Evolutionary conservation across 2,797 vertebrate genomes (phyloP), one percentile per base, ranked within the genome.

Genomic region (Holocentrus rufus): DNA sequence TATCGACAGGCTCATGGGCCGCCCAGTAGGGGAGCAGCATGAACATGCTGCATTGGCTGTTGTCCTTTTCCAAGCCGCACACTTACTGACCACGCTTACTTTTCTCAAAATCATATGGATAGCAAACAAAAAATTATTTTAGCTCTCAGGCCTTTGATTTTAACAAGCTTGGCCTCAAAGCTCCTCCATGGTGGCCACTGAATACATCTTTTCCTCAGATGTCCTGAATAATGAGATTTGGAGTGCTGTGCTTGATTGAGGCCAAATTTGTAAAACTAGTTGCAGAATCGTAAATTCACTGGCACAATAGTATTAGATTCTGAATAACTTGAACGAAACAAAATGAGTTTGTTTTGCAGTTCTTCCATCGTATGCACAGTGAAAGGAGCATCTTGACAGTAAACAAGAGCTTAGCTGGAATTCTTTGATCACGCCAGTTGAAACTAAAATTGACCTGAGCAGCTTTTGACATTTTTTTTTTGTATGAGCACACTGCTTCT

Each of bases 221-320:
- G 93, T 92, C 93, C 87, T 90, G 76, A 92, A 87, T 94, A 95
- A 95, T 93, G 93, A 92, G 95, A 95, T 94, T 94, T 95, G 88
- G 90, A 89, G 72, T 78, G 87, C 88, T 90, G 92, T 89, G 91
- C 94, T 94, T 92, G 87, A 94, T 92, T 91, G 87, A 91, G 90
- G 92, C 87, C 86, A 88, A 84, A 90, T 90, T 83, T 79, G 81
- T 78, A 22, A 27, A 52, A 81, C 59, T 65, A 81, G 62, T 84
- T 80, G 30, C 34, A 76, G 44, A 80, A 80, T 63, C 9, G 2
- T 61, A 20, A 58, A 69, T 60, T 52, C 0, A 62, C 75, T 34
- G 76, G 85, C 83, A 90, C 70, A 39, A 65, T 71, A 60, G 42
- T 52, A 60, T 10, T 34, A 80, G 42, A 65, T 65, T 71, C 25